Conservation (phyloP, 2,888 invertebrate species). For the Amblyjoppa proteus region DNA sequence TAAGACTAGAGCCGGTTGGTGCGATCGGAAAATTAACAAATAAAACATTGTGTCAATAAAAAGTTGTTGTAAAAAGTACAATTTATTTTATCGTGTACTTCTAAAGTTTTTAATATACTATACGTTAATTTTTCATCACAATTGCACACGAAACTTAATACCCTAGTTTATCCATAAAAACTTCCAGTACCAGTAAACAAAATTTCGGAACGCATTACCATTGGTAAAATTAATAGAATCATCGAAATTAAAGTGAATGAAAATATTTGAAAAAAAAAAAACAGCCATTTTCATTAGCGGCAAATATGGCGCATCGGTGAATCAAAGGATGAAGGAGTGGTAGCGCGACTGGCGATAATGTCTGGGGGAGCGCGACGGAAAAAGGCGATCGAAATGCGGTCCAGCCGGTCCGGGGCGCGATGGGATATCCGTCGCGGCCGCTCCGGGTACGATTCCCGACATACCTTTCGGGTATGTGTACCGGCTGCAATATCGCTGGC, state of each 20-base stretch:
- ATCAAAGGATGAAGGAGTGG: not conserved
- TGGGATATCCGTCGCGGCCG: slow-evolving; percentile 45
- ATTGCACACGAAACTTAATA: too few relatives aligned
- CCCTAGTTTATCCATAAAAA: too few relatives aligned
- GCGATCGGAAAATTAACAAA: too few relatives aligned
- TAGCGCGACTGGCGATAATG: not conserved
- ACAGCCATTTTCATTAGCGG: not conserved
- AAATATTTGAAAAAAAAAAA: not conserved
- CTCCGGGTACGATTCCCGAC: slow-evolving; percentile 41
- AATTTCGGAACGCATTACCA: too few relatives aligned
- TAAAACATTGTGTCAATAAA: too few relatives aligned
- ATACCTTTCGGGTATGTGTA: slow-evolving; percentile 40
- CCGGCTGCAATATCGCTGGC: slow-evolving; percentile 47
- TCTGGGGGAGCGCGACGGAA: not conserved
- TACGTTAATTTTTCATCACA: too few relatives aligned
- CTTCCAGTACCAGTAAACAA: too few relatives aligned
- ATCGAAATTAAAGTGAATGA: not conserved
- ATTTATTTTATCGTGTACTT: too few relatives aligned
- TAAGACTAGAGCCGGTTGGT: too few relatives aligned
- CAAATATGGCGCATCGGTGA: not conserved
- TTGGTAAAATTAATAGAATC: not conserved
- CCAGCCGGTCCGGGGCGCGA: slow-evolving; percentile 58
- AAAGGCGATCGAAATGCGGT: slow-evolving; percentile 58
- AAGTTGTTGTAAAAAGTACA: too few relatives aligned
- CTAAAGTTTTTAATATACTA: too few relatives aligned